These are phyloP conservation scores for Pangasius krempfi DNA, from an alignment of 2,797 vertebrate species.

Conservation along the genomic window DNA sequence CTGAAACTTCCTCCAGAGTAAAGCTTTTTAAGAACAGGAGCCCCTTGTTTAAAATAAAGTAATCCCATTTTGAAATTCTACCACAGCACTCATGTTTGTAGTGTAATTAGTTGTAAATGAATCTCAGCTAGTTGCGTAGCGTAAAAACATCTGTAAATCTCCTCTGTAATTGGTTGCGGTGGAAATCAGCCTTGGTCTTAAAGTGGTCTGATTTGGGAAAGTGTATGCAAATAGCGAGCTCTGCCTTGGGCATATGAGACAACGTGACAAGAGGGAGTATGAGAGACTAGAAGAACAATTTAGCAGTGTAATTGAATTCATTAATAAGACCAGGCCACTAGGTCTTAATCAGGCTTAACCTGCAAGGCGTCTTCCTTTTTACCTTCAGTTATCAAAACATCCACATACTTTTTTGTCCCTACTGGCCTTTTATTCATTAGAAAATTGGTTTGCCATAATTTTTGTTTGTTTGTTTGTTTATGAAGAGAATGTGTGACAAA, in stretches of 20 bases:
- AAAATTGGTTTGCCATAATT: neutral
- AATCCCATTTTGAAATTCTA: neutral
- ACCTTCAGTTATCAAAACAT: slow-evolving; percentile 7
- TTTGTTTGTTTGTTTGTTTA: too few species aligned
- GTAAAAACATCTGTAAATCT: slow-evolving; percentile 11
- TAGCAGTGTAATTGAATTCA: slow-evolving; percentile 40
- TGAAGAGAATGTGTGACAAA: neutral
- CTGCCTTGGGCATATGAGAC: neutral
- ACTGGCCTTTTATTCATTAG: neutral
- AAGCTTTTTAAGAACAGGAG: neutral
- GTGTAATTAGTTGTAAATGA: slow-evolving; percentile 17
- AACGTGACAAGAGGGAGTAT: slow-evolving; percentile 16
- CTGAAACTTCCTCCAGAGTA: neutral
- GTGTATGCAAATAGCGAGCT: neutral
- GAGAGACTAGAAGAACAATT: slow-evolving; percentile 38
- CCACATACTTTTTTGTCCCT: neutral
- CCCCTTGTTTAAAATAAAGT: neutral
- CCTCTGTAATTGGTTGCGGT: slow-evolving; percentile 18
- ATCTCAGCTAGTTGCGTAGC: slow-evolving; percentile 21
- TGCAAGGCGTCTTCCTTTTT: slow-evolving; percentile 23
- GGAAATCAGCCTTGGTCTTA: neutral
- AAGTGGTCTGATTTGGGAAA: slow-evolving; percentile 33
- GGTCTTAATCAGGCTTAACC: slow-evolving; percentile 47
- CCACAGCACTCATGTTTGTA: slow-evolving; percentile 1
- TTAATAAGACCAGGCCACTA: slow-evolving; percentile 35